phyloP scores from a whole-genome alignment of 2,113 vertebrate species.

The Aix galericulata region DNA sequence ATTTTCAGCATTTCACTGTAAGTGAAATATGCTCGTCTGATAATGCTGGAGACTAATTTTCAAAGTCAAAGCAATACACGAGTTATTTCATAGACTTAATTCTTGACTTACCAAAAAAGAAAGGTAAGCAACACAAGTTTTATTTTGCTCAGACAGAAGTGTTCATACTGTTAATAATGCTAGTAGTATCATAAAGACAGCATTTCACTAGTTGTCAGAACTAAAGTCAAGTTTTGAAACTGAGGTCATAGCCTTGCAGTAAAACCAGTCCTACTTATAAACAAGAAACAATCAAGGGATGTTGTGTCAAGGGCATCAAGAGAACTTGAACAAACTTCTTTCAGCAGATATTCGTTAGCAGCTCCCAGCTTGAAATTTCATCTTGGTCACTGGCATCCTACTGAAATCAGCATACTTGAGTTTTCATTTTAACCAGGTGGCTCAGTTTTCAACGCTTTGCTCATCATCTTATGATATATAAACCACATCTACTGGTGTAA shows the following conservation, averaged over 20 bases:
- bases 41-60: constrained; percentile 20
- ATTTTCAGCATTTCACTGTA: constrained; percentile 46
- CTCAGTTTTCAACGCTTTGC: constrained; percentile 66
- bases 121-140: constrained; percentile 58
- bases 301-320: constrained; percentile 48
- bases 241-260: constrained; percentile 53
- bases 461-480: constrained; percentile 40
- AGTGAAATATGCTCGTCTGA: constrained; percentile 40
- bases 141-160: constrained; percentile 63
- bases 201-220: constrained; percentile 66
- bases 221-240: constrained; percentile 61
- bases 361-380: constrained; percentile 63
- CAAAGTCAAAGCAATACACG: constrained; percentile 50
- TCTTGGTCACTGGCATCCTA: constrained; percentile 68
- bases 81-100: constrained; percentile 37
- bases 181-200: constrained; percentile 62
- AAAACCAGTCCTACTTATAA: constrained; percentile 62
- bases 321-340: constrained; percentile 63
- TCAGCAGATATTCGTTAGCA: constrained; percentile 69
- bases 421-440: constrained; percentile 56
- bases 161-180: constrained; percentile 63
- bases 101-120: constrained; percentile 59
- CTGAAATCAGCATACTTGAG: constrained; percentile 66
- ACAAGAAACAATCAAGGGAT: constrained; percentile 59
- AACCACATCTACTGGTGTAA: constrained; percentile 43